Evolutionary conservation across 2,797 vertebrate genomes (phyloP).

Genomic region (Prunella strophiata): DNA sequence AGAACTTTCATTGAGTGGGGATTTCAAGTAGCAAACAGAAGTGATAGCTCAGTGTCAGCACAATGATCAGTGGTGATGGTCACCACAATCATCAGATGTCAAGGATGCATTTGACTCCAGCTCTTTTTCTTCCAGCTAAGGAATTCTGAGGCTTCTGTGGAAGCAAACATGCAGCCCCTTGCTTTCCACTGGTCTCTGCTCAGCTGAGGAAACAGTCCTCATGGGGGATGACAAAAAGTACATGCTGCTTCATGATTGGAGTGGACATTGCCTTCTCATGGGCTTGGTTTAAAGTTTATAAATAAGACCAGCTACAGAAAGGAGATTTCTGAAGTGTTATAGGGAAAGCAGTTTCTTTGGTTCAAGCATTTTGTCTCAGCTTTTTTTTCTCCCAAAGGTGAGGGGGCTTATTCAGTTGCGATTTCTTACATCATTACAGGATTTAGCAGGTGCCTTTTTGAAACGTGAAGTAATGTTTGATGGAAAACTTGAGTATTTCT

Average conservation of each 20-base stretch:
- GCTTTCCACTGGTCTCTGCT: neutral
- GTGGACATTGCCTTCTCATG: neutral
- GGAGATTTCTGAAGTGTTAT: neutral
- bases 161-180: neutral
- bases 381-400: neutral
- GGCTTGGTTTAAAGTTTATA: neutral
- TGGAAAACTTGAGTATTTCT: neutral
- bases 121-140: neutral
- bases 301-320: neutral
- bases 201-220: neutral
- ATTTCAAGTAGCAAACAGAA: slow-evolving; percentile 20
- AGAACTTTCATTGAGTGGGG: neutral
- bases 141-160: neutral
- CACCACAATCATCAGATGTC: neutral
- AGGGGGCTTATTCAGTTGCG: neutral
- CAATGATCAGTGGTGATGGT: neutral
- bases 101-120: neutral
- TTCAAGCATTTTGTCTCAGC: neutral
- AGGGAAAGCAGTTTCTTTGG: neutral
- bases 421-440: neutral
- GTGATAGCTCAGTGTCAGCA: neutral
- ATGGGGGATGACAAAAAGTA: neutral
- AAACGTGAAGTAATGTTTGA: neutral
- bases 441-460: neutral
- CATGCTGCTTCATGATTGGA: neutral